Conservation (phyloP, 53 echinoderm and acorn worm species). For the Astropecten irregularis region DNA sequence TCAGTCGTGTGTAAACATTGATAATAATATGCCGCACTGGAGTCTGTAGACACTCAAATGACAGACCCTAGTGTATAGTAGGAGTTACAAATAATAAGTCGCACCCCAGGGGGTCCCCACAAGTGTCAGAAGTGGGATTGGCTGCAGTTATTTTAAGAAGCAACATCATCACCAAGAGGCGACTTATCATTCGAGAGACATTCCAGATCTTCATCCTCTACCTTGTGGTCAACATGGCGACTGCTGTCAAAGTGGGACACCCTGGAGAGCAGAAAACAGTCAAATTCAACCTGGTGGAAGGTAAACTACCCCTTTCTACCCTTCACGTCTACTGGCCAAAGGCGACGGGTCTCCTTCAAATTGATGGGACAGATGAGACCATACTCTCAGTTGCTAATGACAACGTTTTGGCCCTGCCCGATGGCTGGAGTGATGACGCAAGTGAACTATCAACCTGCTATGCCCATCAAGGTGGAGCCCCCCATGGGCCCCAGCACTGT, state of each 20-base stretch:
- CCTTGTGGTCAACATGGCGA: not conserved
- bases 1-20: no score
- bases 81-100: no score
- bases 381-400: not conserved
- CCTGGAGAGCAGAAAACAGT: not conserved
- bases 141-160: no score
- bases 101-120: no score
- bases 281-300: not conserved
- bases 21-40: no score
- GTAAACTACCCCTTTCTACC: no score
- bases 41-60: no score
- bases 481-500: no score
- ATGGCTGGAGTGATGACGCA: not conserved
- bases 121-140: constrained; percentile 6
- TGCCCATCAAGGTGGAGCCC: not conserved
- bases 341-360: no score
- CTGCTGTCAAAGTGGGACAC: not conserved
- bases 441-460: not conserved
- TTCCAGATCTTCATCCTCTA: not conserved
- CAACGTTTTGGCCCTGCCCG: not conserved
- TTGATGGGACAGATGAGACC: not conserved
- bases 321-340: no score
- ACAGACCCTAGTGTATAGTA: no score
- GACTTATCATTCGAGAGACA: not conserved
- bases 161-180: not conserved